phyloP scores from a whole-genome alignment of 2,888 invertebrate species.

The Nymphalis c-album region DNA sequence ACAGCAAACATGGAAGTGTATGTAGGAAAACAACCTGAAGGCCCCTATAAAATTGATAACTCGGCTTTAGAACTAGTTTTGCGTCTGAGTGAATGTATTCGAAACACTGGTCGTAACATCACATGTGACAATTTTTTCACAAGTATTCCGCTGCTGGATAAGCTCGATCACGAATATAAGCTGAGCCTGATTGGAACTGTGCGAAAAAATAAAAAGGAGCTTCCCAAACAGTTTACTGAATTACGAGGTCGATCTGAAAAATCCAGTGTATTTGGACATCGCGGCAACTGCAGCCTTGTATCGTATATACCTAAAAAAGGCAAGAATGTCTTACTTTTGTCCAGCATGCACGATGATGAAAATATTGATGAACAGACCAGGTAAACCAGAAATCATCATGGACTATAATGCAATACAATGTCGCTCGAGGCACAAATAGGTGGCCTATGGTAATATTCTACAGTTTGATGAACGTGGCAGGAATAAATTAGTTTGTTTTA shows the following conservation, averaged over 20 bases:
- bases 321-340: slow-evolving; percentile 36
- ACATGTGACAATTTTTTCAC: slow-evolving; percentile 1
- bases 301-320: slow-evolving; percentile 37
- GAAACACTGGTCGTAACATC: neutral
- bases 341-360: slow-evolving; percentile 35
- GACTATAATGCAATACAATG: slow-evolving; percentile 31
- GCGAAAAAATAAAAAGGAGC: slow-evolving; percentile 8
- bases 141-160: slow-evolving; percentile 5
- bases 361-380: slow-evolving; percentile 28
- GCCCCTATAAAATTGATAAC: neutral
- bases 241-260: neutral
- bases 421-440: slow-evolving; percentile 31
- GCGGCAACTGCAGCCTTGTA: slow-evolving; percentile 31
- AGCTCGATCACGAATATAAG: neutral
- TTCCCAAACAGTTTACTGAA: slow-evolving; percentile 6
- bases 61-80: neutral
- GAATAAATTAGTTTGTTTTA: slow-evolving; percentile 22
- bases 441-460: slow-evolving; percentile 34
- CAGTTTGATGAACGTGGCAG: slow-evolving; percentile 35
- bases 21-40: slow-evolving; percentile 5
- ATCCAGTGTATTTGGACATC: slow-evolving; percentile 9
- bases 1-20: neutral
- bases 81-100: too few relatives aligned
- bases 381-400: slow-evolving; percentile 35
- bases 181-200: neutral